Evolutionary conservation across 2,797 vertebrate species (phyloP).

Genomic region (Hephaestus fuliginosus): DNA sequence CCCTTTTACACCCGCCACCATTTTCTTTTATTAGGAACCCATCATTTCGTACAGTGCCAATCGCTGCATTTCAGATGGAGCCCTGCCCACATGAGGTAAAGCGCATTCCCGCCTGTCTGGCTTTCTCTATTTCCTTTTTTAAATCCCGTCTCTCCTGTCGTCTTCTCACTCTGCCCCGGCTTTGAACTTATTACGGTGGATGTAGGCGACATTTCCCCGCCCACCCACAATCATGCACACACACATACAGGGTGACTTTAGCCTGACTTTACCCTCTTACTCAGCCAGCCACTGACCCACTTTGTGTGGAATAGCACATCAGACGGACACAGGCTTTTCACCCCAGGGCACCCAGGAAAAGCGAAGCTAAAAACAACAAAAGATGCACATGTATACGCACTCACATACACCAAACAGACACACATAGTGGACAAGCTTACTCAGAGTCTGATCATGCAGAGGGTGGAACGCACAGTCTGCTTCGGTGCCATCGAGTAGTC

Average conservation of each 20-base stretch:
- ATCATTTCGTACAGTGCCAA: constrained; percentile 42
- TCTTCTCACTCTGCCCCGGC: constrained; percentile 58
- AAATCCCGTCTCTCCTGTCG: constrained; percentile 37
- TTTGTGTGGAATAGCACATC: constrained; percentile 68
- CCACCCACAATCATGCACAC: constrained; percentile 27
- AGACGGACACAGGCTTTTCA: constrained; percentile 73
- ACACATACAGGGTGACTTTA: constrained; percentile 56
- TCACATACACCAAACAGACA: constrained; percentile 6
- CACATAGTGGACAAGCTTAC: constrained; percentile 34
- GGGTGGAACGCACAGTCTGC: constrained; percentile 2
- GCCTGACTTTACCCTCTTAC: constrained; percentile 74
- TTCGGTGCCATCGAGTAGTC: constrained; percentile 5
- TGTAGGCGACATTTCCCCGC: constrained; percentile 36
- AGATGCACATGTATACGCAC: constrained; percentile 38
- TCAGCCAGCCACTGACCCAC: constrained; percentile 79
- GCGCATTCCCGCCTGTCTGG: constrained; percentile 64
- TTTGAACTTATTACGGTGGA: constrained; percentile 67
- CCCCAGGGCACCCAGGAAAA: constrained; percentile 72
- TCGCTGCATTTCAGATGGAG: constrained; percentile 24
- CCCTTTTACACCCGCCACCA: constrained; percentile 40
- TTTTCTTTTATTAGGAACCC: constrained; percentile 56
- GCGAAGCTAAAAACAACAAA: constrained; percentile 67
- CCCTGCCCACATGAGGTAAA: constrained; percentile 35
- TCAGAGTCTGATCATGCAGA: constrained; percentile 51
- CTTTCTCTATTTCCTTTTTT: constrained; percentile 51